A percentile compares a stretch with the other conserved stretches of the same genome.
Evolutionary conservation across 2,113 vertebrate genomes (phyloP).

Genomic region (Nyctereutes procyonoides): DNA sequence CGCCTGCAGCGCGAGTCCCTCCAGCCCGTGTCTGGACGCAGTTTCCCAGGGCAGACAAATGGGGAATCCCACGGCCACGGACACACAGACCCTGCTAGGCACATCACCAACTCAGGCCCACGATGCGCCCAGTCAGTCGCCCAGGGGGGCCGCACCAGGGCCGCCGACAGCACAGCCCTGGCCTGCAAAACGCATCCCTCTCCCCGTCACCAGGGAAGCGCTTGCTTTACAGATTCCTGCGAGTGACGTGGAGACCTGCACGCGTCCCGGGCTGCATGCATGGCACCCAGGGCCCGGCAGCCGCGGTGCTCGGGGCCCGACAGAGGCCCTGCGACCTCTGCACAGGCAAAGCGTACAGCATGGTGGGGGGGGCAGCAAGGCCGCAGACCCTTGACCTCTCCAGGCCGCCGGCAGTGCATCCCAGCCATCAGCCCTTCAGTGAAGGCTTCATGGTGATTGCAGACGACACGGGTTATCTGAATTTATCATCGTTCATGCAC

Average conservation of each 20-base stretch:
- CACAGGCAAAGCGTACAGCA: too few relatives aligned
- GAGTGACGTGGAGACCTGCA: background rate
- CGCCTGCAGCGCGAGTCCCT: background rate
- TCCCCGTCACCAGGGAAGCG: background rate
- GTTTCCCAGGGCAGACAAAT: background rate
- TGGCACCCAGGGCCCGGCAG: background rate
- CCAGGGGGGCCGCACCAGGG: too few relatives aligned
- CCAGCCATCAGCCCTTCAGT: background rate
- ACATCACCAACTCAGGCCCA: too few relatives aligned
- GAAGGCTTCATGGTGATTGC: background rate
- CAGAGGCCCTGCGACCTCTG: too few relatives aligned
- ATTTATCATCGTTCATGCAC: slow-evolving; percentile 62
- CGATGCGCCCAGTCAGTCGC: too few relatives aligned
- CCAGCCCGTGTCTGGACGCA: background rate
- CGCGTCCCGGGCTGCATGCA: background rate
- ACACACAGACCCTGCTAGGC: too few relatives aligned
- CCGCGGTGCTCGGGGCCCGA: too few relatives aligned
- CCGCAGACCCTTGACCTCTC: background rate
- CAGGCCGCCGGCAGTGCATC: background rate
- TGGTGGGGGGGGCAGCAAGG: background rate
- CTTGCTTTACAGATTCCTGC: background rate
- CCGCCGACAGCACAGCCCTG: background rate
- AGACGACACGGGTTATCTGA: slow-evolving; percentile 23
- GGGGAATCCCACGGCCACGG: background rate
- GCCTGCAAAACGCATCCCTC: background rate